Evolutionary conservation across 2,797 vertebrate genomes (phyloP), one percentile per base, ranked within the genome.

Genomic region (Melanotaenia trifasciata): DNA sequence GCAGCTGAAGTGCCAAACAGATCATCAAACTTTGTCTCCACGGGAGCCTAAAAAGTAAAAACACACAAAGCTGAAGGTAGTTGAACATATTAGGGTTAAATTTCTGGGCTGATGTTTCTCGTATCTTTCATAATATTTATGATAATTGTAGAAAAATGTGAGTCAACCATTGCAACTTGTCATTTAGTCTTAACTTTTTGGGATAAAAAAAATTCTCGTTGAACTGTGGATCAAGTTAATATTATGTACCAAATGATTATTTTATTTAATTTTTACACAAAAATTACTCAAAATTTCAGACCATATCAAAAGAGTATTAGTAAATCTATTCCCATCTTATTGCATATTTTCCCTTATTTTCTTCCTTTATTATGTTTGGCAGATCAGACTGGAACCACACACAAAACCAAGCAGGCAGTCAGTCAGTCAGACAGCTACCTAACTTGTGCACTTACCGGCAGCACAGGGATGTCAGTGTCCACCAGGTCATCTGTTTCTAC

Each of bases 1-100:
- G 96, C 91, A 6, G 96, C 95, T 0, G 97, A 95, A 58, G 96
- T 98, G 80, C 98, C 98, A 1, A 99, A 99, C 87, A 99, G 92
- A 89, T 99, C 96, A 0, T 99, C 98, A 35, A 99, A 99, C 84
- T 96, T 97, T 70, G 95, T 97, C 89, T 99, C 98, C 73, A 95
- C 90, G 4, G 95, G 89, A 73, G 80, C 92, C 98, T 99, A 84
- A 57, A 30, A 26, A 51, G 4, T 60, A 45, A 59, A 58, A 35
- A 58, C 0, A 13, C 2, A 59, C 2, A 57, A 56, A 30, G 18
- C 1, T 16, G 7, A 14, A 60, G 9, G 28, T 9, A 47, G 43
- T 5, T 30, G 28, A 58, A 3, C 18, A 12, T 22, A 59, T 9
- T 50, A 43, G 61, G 5, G 18, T 40, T 3, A 62, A 43, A 35